Percentiles rank a stretch among this genome's conserved stretches.
Evolutionary conservation across 2,113 vertebrate genomes (phyloP).

Genomic region (Tychaedon coryphoeus): DNA sequence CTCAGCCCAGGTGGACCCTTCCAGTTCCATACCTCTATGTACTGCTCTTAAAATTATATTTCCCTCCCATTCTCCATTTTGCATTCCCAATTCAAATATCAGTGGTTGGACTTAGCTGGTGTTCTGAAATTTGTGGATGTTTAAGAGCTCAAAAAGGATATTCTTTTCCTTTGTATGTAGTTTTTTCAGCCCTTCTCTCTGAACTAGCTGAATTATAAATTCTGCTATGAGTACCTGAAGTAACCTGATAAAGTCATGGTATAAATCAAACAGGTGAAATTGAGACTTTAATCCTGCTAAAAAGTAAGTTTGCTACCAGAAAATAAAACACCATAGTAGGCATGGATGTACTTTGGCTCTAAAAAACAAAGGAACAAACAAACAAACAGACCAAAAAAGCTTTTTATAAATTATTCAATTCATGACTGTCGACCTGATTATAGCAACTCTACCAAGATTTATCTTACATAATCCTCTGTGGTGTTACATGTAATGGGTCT

Average conservation of each 20-base stretch:
- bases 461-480: background rate
- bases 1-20: background rate
- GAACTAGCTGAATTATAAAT: background rate
- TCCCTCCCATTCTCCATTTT: accelerated
- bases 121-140: background rate
- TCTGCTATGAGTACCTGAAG: background rate
- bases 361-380: background rate
- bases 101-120: background rate
- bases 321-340: background rate
- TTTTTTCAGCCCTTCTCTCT: background rate
- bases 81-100: background rate
- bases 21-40: background rate
- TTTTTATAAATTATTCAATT: background rate
- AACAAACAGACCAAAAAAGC: background rate
- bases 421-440: background rate
- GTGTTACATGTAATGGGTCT: background rate
- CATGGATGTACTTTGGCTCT: background rate
- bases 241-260: background rate
- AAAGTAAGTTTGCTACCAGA: background rate
- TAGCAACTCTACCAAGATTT: background rate
- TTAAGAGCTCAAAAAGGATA: background rate
- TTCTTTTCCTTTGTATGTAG: background rate
- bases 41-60: background rate
- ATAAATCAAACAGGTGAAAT: background rate
- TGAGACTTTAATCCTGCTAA: background rate